Percentiles rank a stretch among this genome's conserved stretches.
Conservation (phyloP, 2,888 invertebrate genomes). For the Rhaphigaster nebulosa region DNA sequence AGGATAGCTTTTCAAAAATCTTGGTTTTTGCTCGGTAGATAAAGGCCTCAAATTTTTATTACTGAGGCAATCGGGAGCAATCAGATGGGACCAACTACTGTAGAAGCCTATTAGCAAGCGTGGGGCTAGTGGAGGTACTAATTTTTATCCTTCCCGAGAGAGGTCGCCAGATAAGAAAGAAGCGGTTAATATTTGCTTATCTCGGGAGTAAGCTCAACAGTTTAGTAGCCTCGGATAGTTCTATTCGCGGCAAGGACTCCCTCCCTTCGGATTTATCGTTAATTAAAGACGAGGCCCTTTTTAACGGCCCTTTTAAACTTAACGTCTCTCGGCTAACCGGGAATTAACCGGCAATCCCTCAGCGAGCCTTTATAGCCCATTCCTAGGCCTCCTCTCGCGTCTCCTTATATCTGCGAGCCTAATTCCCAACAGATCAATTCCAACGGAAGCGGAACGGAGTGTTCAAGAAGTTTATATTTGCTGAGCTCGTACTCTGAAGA, state of each 20-base stretch:
- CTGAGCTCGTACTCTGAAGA: neutral
- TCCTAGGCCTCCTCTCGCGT: neutral
- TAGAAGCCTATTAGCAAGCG: neutral
- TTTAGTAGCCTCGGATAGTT: constrained; percentile 36
- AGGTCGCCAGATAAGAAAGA: neutral
- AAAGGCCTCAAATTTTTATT: neutral
- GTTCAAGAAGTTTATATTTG: constrained; percentile 14
- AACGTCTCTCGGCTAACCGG: constrained; percentile 28
- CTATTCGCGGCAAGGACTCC: constrained; percentile 2
- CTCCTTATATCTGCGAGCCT: neutral
- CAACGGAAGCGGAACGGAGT: neutral
- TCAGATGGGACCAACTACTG: neutral
- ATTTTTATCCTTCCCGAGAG: neutral
- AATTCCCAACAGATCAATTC: constrained; percentile 24
- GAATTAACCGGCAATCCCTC: constrained; percentile 26
- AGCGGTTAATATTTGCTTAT: constrained; percentile 44
- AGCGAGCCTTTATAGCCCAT: neutral
- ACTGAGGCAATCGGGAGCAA: neutral
- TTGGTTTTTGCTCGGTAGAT: neutral
- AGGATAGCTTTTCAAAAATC: neutral
- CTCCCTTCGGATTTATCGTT: constrained; percentile 51
- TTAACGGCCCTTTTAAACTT: constrained; percentile 57
- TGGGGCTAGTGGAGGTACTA: neutral
- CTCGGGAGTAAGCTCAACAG: neutral
- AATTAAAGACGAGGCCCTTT: constrained; percentile 54